Conservation (phyloP, 2,888 invertebrate genomes). For the Pachydiplax longipennis region DNA sequence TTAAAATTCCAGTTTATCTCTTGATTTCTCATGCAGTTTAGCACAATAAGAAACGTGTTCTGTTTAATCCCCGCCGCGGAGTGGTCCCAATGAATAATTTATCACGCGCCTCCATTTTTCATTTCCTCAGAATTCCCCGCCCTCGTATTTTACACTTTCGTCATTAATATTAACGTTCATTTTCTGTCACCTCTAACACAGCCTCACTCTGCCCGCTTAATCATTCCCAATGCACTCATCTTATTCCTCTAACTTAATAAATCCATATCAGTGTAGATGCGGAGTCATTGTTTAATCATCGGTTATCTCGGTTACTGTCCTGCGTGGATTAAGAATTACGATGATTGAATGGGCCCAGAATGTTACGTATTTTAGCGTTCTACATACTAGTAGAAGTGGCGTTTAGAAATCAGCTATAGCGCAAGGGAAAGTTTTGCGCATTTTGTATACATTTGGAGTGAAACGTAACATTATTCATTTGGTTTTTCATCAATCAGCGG, state of each 20-base stretch:
- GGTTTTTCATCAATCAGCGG: too few relatives aligned
- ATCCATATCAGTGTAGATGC: too few relatives aligned
- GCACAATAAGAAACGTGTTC: neutral
- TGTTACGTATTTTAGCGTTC: too few relatives aligned
- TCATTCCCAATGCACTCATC: neutral
- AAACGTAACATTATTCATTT: too few relatives aligned
- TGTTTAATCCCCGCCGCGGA: neutral
- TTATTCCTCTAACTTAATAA: neutral
- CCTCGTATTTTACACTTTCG: neutral
- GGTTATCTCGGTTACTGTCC: too few relatives aligned
- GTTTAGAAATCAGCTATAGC: too few relatives aligned
- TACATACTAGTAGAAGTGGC: too few relatives aligned
- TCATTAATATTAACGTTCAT: neutral
- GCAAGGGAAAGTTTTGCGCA: too few relatives aligned
- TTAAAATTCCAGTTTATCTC: neutral
- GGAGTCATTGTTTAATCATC: too few relatives aligned
- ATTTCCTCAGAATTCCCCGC: neutral
- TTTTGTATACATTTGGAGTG: too few relatives aligned
- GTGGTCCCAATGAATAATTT: neutral
- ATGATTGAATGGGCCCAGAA: too few relatives aligned
- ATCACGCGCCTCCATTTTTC: neutral
- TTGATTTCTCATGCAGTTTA: neutral
- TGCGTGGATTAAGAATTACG: too few relatives aligned
- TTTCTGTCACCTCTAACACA: neutral
- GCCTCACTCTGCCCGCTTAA: neutral